Evolutionary conservation across 2,113 vertebrate species (phyloP), one percentile per base, ranked within the genome.

Genomic region (Colistium nudipinnis): DNA sequence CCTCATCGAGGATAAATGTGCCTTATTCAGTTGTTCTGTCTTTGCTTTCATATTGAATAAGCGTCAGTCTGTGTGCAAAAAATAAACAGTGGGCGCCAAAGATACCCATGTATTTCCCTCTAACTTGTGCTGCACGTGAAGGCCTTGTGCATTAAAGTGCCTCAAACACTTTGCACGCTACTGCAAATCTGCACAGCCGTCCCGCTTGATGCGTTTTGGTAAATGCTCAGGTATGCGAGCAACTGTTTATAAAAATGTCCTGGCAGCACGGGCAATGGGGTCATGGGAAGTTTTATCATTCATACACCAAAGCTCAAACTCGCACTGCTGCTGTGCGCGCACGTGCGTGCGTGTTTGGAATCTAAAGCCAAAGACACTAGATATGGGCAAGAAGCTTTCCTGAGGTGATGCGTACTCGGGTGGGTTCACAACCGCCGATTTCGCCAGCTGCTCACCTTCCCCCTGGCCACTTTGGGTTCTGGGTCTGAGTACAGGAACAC

Each of bases 391-490:
- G 67, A 85, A 25, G 69, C 79, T 73, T 76, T 76, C 65, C 74
- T 76, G 67, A 78, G 67, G 67, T 81, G 82, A 78, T 35, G 62
- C 57, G 38, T 68, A 80, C 81, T 76, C 57, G 16, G 11, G 36
- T n/a, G n/a, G 25, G 68, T 68, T 70, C 48, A 67, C 55, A 54
- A 87, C 83, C 81, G 62, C 77, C 74, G 71, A 60, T 80, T 75
- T 36, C 70, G 70, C 84, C 85, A 89, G 85, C 81, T 86, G 83
- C 78, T 88, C 86, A 86, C 82, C 87, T 89, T 87, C 87, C 81
- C 79, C 82, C 72, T 59, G 74, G 76, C 81, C 84, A 76, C 72
- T 83, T 68, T 10, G 38, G 55, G 60, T 62, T 76, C 30, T 67
- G 55, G 31, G 49, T 74, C 65, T 80, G 67, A 68, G 66, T 71